Evolutionary conservation across 2,888 invertebrate genomes (phyloP).

Genomic region (Escarpia spicata): DNA sequence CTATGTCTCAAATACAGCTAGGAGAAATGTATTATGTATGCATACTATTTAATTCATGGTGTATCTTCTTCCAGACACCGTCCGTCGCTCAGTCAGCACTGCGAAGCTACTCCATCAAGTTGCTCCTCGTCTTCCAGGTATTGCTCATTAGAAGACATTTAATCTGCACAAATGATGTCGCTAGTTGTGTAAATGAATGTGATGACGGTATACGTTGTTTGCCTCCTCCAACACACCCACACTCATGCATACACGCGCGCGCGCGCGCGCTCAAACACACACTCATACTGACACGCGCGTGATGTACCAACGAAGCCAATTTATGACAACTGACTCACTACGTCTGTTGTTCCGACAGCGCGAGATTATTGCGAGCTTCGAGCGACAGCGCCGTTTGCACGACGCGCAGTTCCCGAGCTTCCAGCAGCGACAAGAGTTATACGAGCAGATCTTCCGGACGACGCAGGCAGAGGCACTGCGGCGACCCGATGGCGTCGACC

Average conservation of each 20-base stretch:
- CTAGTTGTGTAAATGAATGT: too few relatives aligned
- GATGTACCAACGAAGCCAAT: neutral
- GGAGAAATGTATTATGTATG: too few relatives aligned
- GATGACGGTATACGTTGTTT: neutral
- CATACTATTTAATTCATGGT: neutral
- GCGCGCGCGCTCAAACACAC: neutral
- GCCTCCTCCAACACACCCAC: neutral
- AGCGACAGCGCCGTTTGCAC: neutral
- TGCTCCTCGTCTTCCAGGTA: constrained; percentile 49
- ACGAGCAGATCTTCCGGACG: neutral
- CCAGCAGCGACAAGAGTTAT: neutral
- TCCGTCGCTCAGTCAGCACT: constrained; percentile 41
- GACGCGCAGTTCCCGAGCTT: neutral
- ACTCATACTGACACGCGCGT: neutral
- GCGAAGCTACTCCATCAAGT: constrained; percentile 43
- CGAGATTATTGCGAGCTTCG: neutral
- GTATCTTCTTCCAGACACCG: constrained; percentile 39
- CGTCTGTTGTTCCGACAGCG: neutral
- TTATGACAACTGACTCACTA: neutral
- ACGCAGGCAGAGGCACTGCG: neutral
- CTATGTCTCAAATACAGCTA: too few relatives aligned
- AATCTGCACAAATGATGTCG: too few relatives aligned
- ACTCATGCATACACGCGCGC: neutral
- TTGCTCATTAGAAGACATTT: too few relatives aligned
- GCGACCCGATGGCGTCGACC: neutral